Evolutionary conservation across 2,113 vertebrate species (phyloP), one percentile per base, ranked within the genome.

Genomic region (Cygnus atratus): DNA sequence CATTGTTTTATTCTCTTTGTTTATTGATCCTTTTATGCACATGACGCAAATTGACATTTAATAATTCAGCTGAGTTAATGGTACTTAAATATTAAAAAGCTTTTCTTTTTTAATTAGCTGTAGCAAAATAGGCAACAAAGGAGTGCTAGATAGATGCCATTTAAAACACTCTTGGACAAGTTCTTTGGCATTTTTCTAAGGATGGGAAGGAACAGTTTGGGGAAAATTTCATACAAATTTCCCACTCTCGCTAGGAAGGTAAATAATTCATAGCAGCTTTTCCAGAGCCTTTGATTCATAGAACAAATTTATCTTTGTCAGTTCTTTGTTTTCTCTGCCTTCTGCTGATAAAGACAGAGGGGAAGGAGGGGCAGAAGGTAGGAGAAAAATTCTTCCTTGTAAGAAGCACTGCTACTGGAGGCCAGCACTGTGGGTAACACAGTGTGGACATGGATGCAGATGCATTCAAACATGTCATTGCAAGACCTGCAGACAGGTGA

Each of bases 21-120:
- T 98, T 97, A 98, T 98, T 76, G 96, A 98, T 97, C 93, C 94
- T 97, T 97, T 98, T 97, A 97, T 97, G 97, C 95, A 96, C 66
- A 88, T 96, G 98, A 98, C 97, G 97, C 95, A 98, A 98, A 98
- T 96, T 97, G 97, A 97, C 97, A 97, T 96, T 98, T 97, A 97
- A 98, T 98, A 98, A 98, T 98, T 98, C 96, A 98, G 80, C 37
- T 0, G 4, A 98, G 97, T 98, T 98, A 98, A 97, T 96, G 96
- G 96, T 94, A 96, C 97, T 98, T 97, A 98, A 98, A 98, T 97
- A 98, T 97, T 98, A 97, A 98, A 97, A 93, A 88, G 75, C 92
- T 96, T 98, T 98, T 97, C 97, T 97, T 93, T 97, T 98, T 98
- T 97, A 97, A 98, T 97, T 98, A 98, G 98, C 93, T 96, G 95